Evolutionary conservation across 2,113 vertebrate species (phyloP).

Genomic region (Tauraco erythrolophus): DNA sequence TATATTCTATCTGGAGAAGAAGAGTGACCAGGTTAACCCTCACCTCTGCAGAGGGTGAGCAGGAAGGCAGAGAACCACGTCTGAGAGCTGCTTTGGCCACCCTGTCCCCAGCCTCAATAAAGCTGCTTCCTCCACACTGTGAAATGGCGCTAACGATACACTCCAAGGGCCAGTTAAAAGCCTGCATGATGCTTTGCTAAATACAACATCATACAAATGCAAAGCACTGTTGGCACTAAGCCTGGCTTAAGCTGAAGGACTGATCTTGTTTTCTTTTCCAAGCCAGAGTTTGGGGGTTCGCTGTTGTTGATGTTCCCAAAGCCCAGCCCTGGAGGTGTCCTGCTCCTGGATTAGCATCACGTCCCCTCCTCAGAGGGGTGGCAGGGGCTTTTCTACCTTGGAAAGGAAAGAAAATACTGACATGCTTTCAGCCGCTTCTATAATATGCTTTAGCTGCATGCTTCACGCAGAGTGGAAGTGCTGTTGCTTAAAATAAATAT

Average conservation of each 20-base stretch:
- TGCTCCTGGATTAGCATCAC: background rate
- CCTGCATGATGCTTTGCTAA: background rate
- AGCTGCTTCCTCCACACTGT: background rate
- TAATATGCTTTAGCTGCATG: background rate
- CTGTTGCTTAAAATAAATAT: background rate
- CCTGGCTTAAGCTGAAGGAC: background rate
- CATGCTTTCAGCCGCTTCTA: background rate
- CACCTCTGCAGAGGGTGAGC: background rate
- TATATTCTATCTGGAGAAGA: background rate
- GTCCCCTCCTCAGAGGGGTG: fast-evolving
- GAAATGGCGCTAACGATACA: background rate
- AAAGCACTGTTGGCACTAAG: background rate
- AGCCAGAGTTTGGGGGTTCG: background rate
- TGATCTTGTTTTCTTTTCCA: background rate
- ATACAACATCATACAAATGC: background rate
- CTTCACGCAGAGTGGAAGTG: background rate
- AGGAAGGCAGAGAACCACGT: background rate
- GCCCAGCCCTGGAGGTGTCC: background rate
- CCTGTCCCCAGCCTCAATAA: background rate
- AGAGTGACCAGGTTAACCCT: background rate
- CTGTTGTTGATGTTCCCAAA: background rate
- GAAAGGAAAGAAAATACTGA: background rate
- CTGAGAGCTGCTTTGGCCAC: background rate
- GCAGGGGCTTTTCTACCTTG: background rate
- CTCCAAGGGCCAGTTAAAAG: background rate